Conservation (phyloP, 1,140 invertebrate genomes). For the Drosophila navojoa region DNA sequence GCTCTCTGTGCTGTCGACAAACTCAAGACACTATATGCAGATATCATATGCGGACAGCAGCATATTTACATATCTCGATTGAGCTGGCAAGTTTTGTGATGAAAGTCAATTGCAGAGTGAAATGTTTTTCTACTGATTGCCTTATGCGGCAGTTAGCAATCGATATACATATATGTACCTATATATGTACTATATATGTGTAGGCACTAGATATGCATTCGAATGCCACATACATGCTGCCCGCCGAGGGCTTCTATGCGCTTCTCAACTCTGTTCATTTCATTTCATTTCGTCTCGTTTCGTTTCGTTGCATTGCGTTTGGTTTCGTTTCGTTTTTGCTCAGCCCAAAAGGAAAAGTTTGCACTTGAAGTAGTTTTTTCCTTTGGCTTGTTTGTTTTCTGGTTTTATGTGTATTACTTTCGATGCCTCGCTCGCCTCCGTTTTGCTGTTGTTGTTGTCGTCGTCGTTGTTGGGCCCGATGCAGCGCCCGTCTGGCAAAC, state of each 20-base stretch:
- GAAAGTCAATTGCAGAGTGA: slow-evolving; percentile 29
- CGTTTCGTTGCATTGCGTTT: neutral
- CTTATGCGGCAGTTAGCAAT: slow-evolving; percentile 33
- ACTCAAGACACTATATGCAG: neutral
- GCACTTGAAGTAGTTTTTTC: slow-evolving; percentile 67
- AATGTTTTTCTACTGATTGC: slow-evolving; percentile 48
- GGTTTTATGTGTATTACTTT: slow-evolving; percentile 39
- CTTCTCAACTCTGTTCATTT: neutral
- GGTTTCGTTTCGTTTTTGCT: neutral
- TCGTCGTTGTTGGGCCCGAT: slow-evolving; percentile 33
- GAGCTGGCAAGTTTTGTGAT: neutral
- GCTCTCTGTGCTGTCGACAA: neutral
- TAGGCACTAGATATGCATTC: slow-evolving; percentile 55
- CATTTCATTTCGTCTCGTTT: neutral
- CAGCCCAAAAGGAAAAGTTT: slow-evolving; percentile 65
- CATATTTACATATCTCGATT: too few relatives aligned
- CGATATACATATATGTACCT: neutral
- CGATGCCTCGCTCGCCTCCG: slow-evolving; percentile 16
- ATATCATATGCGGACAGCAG: neutral
- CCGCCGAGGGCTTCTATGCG: neutral
- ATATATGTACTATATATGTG: too few relatives aligned
- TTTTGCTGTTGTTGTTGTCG: slow-evolving; percentile 8
- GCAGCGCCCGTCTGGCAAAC: slow-evolving; percentile 61
- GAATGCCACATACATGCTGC: slow-evolving; percentile 34
- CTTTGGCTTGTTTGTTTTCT: slow-evolving; percentile 41